A percentile compares a stretch with the other conserved stretches of the same genome.
Evolutionary conservation across 2,888 invertebrate species (phyloP).

Genomic region (Cremastinae sp.): DNA sequence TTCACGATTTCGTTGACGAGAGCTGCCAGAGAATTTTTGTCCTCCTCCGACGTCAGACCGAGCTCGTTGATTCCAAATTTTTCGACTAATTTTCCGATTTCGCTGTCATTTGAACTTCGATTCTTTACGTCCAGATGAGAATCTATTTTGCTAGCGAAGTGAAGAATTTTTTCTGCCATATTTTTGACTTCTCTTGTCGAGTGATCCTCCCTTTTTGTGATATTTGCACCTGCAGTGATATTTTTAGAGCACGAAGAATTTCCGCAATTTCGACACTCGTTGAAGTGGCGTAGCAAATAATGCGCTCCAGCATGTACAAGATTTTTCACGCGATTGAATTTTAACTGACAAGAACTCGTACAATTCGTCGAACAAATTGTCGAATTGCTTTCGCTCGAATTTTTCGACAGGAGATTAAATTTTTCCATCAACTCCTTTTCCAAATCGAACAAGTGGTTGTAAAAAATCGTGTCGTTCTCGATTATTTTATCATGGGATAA

Average conservation of each 20-base stretch:
- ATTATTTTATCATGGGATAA: neutral
- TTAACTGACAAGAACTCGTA: slow-evolving; percentile 27
- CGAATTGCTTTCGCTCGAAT: neutral
- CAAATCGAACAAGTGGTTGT: slow-evolving; percentile 44
- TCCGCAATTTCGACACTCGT: slow-evolving; percentile 42
- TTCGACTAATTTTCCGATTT: slow-evolving; percentile 50
- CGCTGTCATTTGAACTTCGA: neutral
- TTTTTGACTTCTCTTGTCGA: slow-evolving; percentile 47
- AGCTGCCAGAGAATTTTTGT: slow-evolving; percentile 61
- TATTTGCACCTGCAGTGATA: neutral
- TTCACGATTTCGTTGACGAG: slow-evolving; percentile 64
- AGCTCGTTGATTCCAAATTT: slow-evolving; percentile 62
- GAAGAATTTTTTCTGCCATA: slow-evolving; percentile 62
- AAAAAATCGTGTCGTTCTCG: slow-evolving; percentile 40
- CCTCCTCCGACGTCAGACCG: slow-evolving; percentile 61
- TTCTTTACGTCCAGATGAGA: slow-evolving; percentile 15
- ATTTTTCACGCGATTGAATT: slow-evolving; percentile 50
- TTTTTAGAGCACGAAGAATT: neutral
- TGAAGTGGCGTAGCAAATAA: slow-evolving; percentile 55
- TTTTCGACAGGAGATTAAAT: slow-evolving; percentile 2
- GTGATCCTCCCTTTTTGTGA: slow-evolving; percentile 48
- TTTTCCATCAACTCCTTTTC: slow-evolving; percentile 42
- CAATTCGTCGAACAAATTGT: slow-evolving; percentile 28
- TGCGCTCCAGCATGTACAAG: slow-evolving; percentile 55
- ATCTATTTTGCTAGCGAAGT: slow-evolving; percentile 60